These are phyloP conservation scores for Parotia lawesii DNA, from an alignment of 2,113 vertebrate genomes.

Conservation along the genomic window DNA sequence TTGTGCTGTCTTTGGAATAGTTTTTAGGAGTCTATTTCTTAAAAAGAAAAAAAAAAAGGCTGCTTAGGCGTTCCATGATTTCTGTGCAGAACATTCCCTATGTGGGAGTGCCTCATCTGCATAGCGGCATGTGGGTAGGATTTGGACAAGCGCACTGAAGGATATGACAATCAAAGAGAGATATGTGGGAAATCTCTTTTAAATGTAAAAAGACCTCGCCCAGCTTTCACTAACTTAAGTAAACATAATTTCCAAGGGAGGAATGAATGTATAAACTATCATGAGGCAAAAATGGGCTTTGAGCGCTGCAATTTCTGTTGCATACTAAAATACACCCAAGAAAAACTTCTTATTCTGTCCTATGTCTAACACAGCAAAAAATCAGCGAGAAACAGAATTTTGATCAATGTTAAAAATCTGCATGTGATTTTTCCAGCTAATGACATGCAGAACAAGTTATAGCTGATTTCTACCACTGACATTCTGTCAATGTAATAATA, in stretches of 20 bases:
- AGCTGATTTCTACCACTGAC: not conserved
- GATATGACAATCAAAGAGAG: slow-evolving; percentile 55
- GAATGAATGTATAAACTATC: not conserved
- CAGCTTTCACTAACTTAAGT: not conserved
- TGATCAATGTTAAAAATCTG: slow-evolving; percentile 52
- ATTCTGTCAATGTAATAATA: slow-evolving; percentile 49
- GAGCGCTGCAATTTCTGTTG: not conserved
- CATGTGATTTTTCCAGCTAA: slow-evolving; percentile 49
- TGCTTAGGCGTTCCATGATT: slow-evolving; percentile 33
- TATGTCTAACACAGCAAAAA: slow-evolving; percentile 41
- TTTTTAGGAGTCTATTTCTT: slow-evolving; percentile 25
- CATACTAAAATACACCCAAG: not conserved
- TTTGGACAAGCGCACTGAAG: slow-evolving; percentile 56
- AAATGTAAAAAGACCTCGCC: not conserved
- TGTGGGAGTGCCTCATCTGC: slow-evolving; percentile 67
- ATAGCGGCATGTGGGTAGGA: slow-evolving; percentile 59
- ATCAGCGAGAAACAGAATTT: slow-evolving; percentile 22
- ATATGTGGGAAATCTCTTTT: slow-evolving; percentile 63
- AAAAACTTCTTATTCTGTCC: slow-evolving; percentile 13
- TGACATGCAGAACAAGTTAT: slow-evolving; percentile 29
- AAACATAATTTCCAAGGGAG: not conserved
- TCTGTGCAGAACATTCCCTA: slow-evolving; percentile 57
- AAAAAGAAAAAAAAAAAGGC: not conserved
- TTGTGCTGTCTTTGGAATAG: not conserved
- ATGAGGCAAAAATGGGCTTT: not conserved